These are phyloP conservation scores for Mallotus villosus DNA, from an alignment of 2,797 vertebrate genomes.

Conservation along the genomic window DNA sequence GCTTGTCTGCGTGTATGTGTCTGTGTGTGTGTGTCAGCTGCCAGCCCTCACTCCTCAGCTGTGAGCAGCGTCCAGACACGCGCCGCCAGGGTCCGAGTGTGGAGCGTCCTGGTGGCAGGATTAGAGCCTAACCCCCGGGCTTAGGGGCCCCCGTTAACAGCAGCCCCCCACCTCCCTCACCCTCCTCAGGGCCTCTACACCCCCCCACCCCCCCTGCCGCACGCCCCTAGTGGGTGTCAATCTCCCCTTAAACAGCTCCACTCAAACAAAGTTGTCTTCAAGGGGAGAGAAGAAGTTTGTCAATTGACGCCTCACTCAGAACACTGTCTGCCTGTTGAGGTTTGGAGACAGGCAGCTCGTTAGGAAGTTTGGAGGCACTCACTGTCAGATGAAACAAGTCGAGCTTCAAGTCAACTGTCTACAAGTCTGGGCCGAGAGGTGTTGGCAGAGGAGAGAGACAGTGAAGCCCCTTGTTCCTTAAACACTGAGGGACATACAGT, in stretches of 20 bases:
- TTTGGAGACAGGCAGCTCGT: too few relatives aligned
- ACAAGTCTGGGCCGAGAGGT: constrained; percentile 33
- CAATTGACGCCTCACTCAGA: constrained; percentile 14
- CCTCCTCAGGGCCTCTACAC: constrained; percentile 35
- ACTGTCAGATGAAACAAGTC: constrained; percentile 11
- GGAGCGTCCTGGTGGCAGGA: constrained; percentile 63
- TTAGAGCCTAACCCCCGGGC: constrained; percentile 70
- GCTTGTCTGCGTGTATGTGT: constrained; percentile 8
- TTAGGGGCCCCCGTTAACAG: constrained; percentile 70
- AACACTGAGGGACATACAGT: too few relatives aligned
- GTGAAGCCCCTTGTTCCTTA: neutral
- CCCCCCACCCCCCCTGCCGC: constrained; percentile 22
- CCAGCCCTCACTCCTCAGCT: constrained; percentile 60
- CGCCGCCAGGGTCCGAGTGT: constrained; percentile 69
- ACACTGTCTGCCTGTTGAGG: too few relatives aligned
- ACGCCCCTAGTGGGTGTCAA: constrained; percentile 35
- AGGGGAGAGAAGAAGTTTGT: constrained; percentile 22
- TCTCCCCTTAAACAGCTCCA: constrained; percentile 46
- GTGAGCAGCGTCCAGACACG: constrained; percentile 61
- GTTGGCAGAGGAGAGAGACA: neutral
- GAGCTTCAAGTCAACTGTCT: constrained; percentile 37
- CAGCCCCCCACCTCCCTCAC: constrained; percentile 25
- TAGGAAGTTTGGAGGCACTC: neutral
- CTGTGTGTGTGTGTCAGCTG: constrained; percentile 64
- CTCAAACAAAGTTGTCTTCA: neutral